A percentile compares a stretch with the other conserved stretches of the same genome.
phyloP scores from a whole-genome alignment of 2,888 invertebrate species.

The Lasioglossum lativentre region DNA sequence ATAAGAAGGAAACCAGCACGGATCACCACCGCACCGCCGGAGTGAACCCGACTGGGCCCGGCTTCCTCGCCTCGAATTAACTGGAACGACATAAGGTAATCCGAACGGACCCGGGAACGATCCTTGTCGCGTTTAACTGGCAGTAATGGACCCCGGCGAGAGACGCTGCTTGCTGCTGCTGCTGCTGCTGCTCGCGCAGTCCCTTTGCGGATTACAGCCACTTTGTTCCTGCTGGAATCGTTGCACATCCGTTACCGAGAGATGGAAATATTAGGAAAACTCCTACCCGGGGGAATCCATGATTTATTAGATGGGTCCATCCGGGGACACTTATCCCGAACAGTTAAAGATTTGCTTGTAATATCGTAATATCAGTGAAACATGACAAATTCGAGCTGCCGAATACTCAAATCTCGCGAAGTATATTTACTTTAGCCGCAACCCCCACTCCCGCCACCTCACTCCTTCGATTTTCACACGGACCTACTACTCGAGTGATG shows the following conservation, averaged over 20 bases:
- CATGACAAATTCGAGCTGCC: too few relatives aligned
- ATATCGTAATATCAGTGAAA: too few relatives aligned
- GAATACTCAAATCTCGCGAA: too few relatives aligned
- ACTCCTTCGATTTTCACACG: too few relatives aligned
- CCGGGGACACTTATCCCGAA: too few relatives aligned
- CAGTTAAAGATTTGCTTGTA: too few relatives aligned
- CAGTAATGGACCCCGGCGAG: neutral
- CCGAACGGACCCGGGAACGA: neutral
- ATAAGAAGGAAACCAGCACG: constrained; percentile 16
- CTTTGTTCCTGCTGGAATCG: neutral
- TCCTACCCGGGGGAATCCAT: too few relatives aligned
- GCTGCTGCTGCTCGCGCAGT: neutral
- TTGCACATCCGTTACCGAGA: neutral
- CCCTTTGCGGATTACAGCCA: neutral
- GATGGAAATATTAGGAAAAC: neutral
- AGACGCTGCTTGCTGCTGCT: neutral
- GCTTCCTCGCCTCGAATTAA: constrained; percentile 28
- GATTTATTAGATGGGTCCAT: too few relatives aligned
- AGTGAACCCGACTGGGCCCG: neutral
- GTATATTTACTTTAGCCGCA: too few relatives aligned
- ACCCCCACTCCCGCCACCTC: too few relatives aligned
- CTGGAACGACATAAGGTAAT: constrained; percentile 26
- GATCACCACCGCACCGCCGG: constrained; percentile 19
- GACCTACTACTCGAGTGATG: too few relatives aligned
- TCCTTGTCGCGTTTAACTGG: constrained; percentile 18